Evolutionary conservation across 2,888 invertebrate species (phyloP), one percentile per base, ranked within the genome.

Genomic region (Carpatolechia fugitivella): DNA sequence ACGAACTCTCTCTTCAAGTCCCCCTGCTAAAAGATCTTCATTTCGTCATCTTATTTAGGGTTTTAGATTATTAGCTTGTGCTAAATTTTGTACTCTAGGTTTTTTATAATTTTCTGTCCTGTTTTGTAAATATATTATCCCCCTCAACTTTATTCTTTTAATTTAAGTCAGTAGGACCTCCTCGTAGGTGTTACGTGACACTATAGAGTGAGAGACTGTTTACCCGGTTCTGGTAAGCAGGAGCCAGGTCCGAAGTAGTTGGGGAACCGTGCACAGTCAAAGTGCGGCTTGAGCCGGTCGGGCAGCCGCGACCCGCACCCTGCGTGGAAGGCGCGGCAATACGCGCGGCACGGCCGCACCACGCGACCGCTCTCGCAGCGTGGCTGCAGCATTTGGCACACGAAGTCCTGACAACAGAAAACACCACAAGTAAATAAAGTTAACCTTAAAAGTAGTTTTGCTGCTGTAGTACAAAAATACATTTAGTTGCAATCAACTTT

Each of bases 321-420:
- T 1, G 92, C 91, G 92, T 95, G 94, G 77, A 97, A 97, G 52
- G 95, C 94, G 59, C 95, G 92, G 78, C 97, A 97, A 79, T 96
- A 97, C 63, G 95, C 94, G 31, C 95, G 92, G 68, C 97, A 97
- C 0, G 96, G 95, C 13, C 94, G 89, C 56, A 94, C 87, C 56
- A 94, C 82, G 24, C 92, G 90, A 49, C 91, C 92, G 49, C 86
- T 91, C 0, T 82, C 76, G 74, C 97, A 97, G 0, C 94, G 92
- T 0, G 97, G 97, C 76, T 97, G 97, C 46, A 97, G 85, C 59
- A 96, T 91, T 70, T 95, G 95, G 71, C 98, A 98, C 5, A 98
- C 93, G 73, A 97, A 97, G 71, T 98, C 97, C 83, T 90, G 66
- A 11, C 65, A 63, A 38, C 18, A 18, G 20, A 41, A 10, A n/a